These are phyloP conservation scores for Dusona sp. DNA, from an alignment of 2,888 invertebrate species.

Conservation along the genomic window DNA sequence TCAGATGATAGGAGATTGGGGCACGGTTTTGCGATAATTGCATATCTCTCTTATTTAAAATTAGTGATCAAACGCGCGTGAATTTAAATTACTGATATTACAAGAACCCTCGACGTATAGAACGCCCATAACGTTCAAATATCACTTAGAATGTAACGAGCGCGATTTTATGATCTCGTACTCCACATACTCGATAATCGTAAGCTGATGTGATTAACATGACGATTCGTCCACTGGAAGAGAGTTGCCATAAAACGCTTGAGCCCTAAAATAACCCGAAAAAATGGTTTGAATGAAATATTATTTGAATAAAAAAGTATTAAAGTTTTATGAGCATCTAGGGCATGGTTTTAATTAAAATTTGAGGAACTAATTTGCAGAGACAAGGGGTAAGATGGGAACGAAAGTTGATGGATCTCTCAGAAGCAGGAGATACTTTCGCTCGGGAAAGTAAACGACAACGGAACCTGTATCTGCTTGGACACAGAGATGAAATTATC, in stretches of 20 bases:
- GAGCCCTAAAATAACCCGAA: background rate
- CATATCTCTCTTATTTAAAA: conserved; percentile 48
- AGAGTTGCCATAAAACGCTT: background rate
- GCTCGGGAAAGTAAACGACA: conserved; percentile 19
- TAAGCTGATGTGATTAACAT: background rate
- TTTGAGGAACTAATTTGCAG: conserved; percentile 37
- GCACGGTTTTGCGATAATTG: conserved; percentile 42
- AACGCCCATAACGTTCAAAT: conserved; percentile 15
- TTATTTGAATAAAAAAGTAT: background rate
- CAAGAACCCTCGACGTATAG: background rate
- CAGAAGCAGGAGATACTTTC: conserved; percentile 7
- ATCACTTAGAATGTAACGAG: conserved; percentile 25
- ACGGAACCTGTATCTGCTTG: background rate
- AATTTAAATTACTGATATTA: conserved; percentile 44
- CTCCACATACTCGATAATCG: conserved; percentile 17
- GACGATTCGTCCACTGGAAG: background rate
- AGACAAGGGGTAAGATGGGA: conserved; percentile 17
- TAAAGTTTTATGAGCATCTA: background rate
- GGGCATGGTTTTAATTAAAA: conserved; percentile 33
- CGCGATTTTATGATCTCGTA: conserved; percentile 30
- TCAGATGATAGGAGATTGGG: conserved; percentile 30
- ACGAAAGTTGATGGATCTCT: conserved; percentile 7
- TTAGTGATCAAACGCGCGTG: conserved; percentile 47
- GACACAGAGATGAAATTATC: conserved; percentile 34
- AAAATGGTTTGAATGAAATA: background rate